Percentiles rank a stretch among this genome's conserved stretches.
These are phyloP conservation scores for Steinernema scapterisci DNA, from an alignment of 2,888 invertebrate species.

Conservation along the genomic window DNA sequence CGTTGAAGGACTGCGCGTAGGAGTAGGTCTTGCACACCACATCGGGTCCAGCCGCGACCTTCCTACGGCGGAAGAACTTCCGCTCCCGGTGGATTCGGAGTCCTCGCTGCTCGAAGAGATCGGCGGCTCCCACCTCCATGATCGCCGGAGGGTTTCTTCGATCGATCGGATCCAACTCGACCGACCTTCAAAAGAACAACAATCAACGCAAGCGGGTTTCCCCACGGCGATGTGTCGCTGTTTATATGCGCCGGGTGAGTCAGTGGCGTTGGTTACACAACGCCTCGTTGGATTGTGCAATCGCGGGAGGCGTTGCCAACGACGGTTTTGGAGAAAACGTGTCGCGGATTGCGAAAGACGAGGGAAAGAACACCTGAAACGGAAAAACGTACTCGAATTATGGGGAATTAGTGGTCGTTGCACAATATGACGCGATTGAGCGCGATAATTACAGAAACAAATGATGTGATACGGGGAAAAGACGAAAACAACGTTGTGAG, in stretches of 20 bases:
- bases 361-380: no score
- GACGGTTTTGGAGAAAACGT: background rate
- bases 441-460: no score
- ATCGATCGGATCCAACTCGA: background rate
- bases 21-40: background rate
- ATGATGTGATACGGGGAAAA: no score
- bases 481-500: no score
- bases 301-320: background rate
- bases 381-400: no score
- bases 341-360: background rate
- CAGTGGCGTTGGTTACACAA: background rate
- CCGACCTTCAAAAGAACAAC: background rate
- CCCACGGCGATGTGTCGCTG: background rate
- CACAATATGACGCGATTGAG: no score
- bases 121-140: constrained; percentile 23
- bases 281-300: background rate
- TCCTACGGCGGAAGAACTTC: constrained; percentile 7
- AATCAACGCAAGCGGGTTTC: background rate
- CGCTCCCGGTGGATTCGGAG: background rate
- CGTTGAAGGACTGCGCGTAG: background rate
- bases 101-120: constrained; percentile 15
- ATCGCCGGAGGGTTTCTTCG: background rate
- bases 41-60: background rate
- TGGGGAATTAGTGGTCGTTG: no score
- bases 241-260: constrained; percentile 16